phyloP scores from a whole-genome alignment of 2,797 vertebrate genomes.

The Varecia variegata region DNA sequence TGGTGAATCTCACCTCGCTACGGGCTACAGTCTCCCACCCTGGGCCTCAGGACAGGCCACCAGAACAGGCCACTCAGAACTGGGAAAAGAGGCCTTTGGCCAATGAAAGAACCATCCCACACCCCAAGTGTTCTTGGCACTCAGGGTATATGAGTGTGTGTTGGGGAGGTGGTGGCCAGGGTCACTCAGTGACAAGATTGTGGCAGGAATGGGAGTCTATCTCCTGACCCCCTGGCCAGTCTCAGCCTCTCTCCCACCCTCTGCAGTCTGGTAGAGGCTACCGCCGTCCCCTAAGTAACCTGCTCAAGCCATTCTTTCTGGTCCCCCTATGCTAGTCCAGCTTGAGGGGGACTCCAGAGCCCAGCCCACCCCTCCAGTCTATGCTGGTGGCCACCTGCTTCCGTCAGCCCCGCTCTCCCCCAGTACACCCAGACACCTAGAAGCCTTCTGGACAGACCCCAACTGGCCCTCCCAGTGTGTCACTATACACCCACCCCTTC shows the following conservation, averaged over 20 bases:
- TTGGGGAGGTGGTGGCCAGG: rapidly evolving
- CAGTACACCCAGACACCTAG: rapidly evolving
- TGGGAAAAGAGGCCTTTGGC: not conserved
- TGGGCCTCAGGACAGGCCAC: not conserved
- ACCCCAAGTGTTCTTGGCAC: not conserved
- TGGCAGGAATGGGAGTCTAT: too few relatives aligned
- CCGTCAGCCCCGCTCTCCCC: not conserved
- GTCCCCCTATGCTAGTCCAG: rapidly evolving
- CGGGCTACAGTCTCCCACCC: not conserved
- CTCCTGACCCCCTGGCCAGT: not conserved
- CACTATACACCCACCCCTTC: rapidly evolving
- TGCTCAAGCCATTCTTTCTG: not conserved
- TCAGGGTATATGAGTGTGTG: rapidly evolving
- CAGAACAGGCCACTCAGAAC: not conserved
- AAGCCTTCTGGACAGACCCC: not conserved
- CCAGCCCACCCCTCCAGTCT: rapidly evolving
- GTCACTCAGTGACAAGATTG: not conserved
- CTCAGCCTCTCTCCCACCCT: not conserved
- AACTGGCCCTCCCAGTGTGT: rapidly evolving
- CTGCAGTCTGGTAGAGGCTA: not conserved
- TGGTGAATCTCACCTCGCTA: not conserved
- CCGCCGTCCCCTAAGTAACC: not conserved
- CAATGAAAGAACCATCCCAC: not conserved
- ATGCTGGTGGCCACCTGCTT: rapidly evolving
- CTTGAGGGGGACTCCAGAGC: too few relatives aligned